Evolutionary conservation across 2,888 invertebrate species (phyloP), one percentile per base, ranked within the genome.

Genomic region (Choreutis nemorana): DNA sequence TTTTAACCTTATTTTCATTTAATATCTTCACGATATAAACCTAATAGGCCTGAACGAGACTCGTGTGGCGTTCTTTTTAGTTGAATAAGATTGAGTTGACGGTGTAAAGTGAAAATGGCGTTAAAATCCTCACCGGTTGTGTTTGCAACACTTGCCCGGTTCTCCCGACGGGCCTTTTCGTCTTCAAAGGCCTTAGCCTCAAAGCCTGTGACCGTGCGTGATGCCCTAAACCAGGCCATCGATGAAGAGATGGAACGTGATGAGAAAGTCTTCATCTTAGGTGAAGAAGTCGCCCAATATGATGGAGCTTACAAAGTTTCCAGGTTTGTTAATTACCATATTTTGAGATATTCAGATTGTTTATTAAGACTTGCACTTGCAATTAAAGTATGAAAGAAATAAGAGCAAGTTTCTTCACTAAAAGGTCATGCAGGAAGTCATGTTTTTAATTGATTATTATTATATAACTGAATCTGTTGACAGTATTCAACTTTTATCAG

Each of bases 271-370:
- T 96, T 96, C 61, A 57, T 97, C 23, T 51, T 97, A 38, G 99
- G 98, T 22, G 98, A 99, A 67, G 99, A 99, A 79, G 98, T 99
- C 1, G 98, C 97, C n/a, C 88, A 91, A 70, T 98, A 97, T 56
- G 97, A 98, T 60, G 98, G 98, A 38, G 97, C 97, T 27, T 98
- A 98, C 61, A 92, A 97, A 89, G 91, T 98, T 14, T 89, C 88
- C 35, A 81, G 83, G 68, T 78, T 45, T 39, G 35, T 26, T 25
- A 23, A 11, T 23, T n/a, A 14, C 21, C 20, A n/a, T n/a, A n/a
- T n/a, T n/a, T n/a, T n/a, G n/a, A n/a, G n/a, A n/a, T n/a, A n/a
- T n/a, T n/a, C n/a, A n/a, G n/a, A n/a, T n/a, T n/a, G n/a, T n/a
- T n/a, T n/a, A n/a, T n/a, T n/a, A n/a, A n/a, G n/a, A n/a, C n/a